phyloP scores from a whole-genome alignment of 2,797 vertebrate genomes.

The Denticeps clupeoides region DNA sequence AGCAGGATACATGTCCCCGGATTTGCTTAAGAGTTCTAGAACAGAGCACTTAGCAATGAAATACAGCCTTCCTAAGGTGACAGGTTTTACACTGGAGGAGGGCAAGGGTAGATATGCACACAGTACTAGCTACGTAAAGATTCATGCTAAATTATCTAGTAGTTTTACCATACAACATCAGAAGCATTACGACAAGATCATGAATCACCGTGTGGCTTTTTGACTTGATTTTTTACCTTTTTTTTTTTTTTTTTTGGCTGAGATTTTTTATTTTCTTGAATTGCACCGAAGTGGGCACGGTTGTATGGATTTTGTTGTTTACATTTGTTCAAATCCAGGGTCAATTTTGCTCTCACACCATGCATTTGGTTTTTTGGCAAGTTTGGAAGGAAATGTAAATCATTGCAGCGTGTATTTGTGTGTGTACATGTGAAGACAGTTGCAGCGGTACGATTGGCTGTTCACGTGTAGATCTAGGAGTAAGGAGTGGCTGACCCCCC shows the following conservation, averaged over 20 bases:
- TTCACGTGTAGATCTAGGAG: too few species aligned
- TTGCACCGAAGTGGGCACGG: constrained; percentile 20
- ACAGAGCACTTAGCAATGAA: constrained; percentile 68
- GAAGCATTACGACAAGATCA: constrained; percentile 57
- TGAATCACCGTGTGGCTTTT: constrained; percentile 41
- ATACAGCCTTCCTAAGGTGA: constrained; percentile 68
- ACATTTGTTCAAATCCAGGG: constrained; percentile 19
- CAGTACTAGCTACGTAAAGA: constrained; percentile 65
- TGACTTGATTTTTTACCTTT: neutral
- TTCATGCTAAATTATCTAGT: constrained; percentile 63
- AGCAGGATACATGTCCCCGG: constrained; percentile 70
- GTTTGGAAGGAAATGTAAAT: constrained; percentile 60
- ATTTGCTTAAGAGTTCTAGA: constrained; percentile 61
- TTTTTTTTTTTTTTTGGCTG: constrained; percentile 7
- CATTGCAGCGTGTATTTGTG: constrained; percentile 42
- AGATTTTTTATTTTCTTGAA: constrained; percentile 12
- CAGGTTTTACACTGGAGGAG: constrained; percentile 44
- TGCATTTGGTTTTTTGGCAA: constrained; percentile 49
- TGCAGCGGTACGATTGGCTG: constrained; percentile 9
- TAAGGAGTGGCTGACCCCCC: too few species aligned
- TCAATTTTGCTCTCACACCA: constrained; percentile 30
- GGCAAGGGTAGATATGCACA: constrained; percentile 46
- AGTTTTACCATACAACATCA: constrained; percentile 65
- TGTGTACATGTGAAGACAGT: constrained; percentile 34
- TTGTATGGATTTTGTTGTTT: constrained; percentile 40